A percentile compares a stretch with the other conserved stretches of the same genome.
Conservation (phyloP, 2,113 vertebrate genomes). For the Rhinoderma darwinii region DNA sequence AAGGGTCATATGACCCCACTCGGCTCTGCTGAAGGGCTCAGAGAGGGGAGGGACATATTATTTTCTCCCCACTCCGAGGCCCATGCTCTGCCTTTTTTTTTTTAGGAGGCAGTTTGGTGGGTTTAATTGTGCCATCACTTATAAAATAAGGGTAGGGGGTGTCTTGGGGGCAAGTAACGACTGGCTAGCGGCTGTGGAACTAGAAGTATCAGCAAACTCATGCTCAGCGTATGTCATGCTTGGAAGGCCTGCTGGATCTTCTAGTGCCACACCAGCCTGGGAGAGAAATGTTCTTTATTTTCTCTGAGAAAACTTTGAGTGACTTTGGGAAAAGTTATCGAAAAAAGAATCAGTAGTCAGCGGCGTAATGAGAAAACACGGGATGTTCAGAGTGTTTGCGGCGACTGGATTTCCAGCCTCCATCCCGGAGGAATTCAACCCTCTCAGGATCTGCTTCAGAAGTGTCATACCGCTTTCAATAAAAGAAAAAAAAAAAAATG, state of each 20-base stretch:
- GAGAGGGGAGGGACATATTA: too few relatives aligned
- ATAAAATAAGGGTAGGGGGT: too few relatives aligned
- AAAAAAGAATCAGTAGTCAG: neutral
- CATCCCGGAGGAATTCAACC: constrained; percentile 7
- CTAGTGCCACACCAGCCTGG: neutral
- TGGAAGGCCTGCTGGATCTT: neutral
- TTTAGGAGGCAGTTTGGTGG: too few relatives aligned
- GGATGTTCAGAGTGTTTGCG: neutral
- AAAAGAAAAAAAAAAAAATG: constrained; percentile 34
- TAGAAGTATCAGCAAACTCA: neutral
- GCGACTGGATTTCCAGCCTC: neutral
- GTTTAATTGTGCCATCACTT: too few relatives aligned
- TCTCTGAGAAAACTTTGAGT: neutral
- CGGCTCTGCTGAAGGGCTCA: too few relatives aligned
- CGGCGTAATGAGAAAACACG: neutral
- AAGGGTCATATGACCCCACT: too few relatives aligned
- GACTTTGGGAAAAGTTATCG: neutral
- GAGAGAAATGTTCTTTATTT: neutral
- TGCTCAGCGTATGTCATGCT: too few relatives aligned
- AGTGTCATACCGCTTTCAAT: constrained; percentile 33
- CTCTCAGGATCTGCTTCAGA: constrained; percentile 29
- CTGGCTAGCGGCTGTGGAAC: neutral
- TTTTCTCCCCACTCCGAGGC: too few relatives aligned
- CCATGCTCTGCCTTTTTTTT: too few relatives aligned
- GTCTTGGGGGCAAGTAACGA: too few relatives aligned